Percentiles rank a stretch among this genome's conserved stretches.
These are phyloP conservation scores for Ptilorrhoa leucosticta DNA, from an alignment of 2,113 vertebrate species.

Conservation along the genomic window DNA sequence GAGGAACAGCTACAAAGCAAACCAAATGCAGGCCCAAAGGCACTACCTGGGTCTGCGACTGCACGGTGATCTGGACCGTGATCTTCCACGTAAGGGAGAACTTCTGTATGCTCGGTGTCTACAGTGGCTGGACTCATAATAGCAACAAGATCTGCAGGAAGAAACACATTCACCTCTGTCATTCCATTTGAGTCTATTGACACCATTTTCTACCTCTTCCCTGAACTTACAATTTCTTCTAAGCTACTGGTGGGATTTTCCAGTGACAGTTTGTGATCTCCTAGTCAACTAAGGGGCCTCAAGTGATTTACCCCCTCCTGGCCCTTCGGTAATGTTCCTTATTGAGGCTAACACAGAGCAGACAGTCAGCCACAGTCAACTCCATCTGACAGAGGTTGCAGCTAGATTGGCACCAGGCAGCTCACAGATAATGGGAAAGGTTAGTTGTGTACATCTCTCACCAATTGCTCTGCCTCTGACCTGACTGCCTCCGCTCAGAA, in stretches of 20 bases:
- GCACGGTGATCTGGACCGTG: conserved; percentile 81
- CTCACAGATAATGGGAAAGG: conserved; percentile 47
- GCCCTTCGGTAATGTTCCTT: neutral
- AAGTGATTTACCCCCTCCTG: neutral
- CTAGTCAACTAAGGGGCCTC: neutral
- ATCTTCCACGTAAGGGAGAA: conserved; percentile 80
- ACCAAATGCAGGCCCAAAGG: neutral
- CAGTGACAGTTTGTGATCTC: neutral
- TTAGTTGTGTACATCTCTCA: conserved; percentile 43
- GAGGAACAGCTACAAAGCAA: neutral
- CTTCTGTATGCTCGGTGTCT: conserved; percentile 81
- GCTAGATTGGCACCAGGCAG: conserved; percentile 17
- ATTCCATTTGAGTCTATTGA: neutral
- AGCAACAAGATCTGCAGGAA: conserved; percentile 84
- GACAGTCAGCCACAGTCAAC: conserved; percentile 11
- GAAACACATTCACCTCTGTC: conserved; percentile 37
- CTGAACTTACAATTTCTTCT: neutral
- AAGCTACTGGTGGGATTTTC: neutral
- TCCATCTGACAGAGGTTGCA: conserved; percentile 37
- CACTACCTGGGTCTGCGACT: conserved; percentile 88
- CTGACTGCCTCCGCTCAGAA: neutral
- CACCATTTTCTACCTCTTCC: neutral
- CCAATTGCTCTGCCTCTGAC: conserved; percentile 34
- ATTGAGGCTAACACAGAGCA: conserved; percentile 34
- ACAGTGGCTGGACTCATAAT: conserved; percentile 82